Base-by-base conservation (phyloP, 2,888 invertebrate genomes). In the Oscheius onirici region DNA sequence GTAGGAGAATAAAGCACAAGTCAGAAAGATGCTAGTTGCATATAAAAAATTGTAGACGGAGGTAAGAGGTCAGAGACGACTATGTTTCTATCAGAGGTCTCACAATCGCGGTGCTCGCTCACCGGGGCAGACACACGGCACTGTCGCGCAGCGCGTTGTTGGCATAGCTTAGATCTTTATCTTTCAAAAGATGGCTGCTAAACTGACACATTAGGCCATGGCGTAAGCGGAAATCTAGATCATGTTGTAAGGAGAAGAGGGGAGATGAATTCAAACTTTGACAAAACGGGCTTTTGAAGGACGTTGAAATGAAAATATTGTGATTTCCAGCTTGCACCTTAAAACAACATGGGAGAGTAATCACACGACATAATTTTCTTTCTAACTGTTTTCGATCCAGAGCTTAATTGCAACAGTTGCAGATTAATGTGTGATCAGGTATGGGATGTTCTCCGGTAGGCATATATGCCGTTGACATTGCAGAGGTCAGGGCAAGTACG, bases 91-190 rank as follows among this genome's bases (percentile, higher is more conserved):
- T 34, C 34, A 34, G 34, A 34, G 34, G 34, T 34, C 26, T 26
- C 26, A 46, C 46, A 46, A 46, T 34, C 34, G 46, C 46, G 46
- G 46, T 15, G n/a, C n/a, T 17, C 46, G 20, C n/a, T 46, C 46
- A 22, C 20, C 3, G 51, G 17, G 24, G 20, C 24, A 20, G 51
- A 26, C 22, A 49, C 24, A 63, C 46, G 63, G 60, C 41, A 28
- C 26, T 60, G 46, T 46, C 49, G 63, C 63, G 49, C 49, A 63
- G 28, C 49, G 63, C 63, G 63, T 63, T 46, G 63, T 63, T 63
- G 58, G 58, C 58, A 58, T 58, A 63, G 63, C 63, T 63, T 46
- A 63, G 63, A 63, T 63, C 26, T 49, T 63, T 63, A 63, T 63
- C 63, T 46, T 46, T 49, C 17, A 63, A 63, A 63, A 63, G 63